Percentiles rank a stretch among this genome's conserved stretches.
phyloP scores from a whole-genome alignment of 2,113 vertebrate genomes.

The Corvus hawaiiensis region DNA sequence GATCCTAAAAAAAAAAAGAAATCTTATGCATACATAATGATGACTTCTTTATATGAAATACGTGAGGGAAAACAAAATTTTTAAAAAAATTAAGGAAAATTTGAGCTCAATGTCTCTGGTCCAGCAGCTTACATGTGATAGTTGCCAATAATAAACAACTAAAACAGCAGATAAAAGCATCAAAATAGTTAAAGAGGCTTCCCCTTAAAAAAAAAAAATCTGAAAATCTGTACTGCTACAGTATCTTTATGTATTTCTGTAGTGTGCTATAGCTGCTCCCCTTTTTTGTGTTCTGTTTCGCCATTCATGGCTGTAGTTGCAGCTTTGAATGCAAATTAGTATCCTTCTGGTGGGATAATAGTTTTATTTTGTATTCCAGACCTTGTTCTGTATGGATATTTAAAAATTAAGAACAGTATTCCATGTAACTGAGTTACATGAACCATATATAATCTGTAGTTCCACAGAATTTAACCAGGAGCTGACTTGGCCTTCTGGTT shows the following conservation, averaged over 20 bases:
- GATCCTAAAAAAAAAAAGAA: not conserved
- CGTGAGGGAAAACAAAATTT: not conserved
- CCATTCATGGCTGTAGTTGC: not conserved
- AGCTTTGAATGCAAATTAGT: not conserved
- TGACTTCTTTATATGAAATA: not conserved
- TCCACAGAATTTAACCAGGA: not conserved
- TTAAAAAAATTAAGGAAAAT: not conserved
- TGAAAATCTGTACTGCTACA: not conserved
- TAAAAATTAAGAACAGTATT: not conserved
- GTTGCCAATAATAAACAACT: not conserved
- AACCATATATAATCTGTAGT: not conserved
- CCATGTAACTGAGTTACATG: not conserved
- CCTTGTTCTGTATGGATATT: not conserved
- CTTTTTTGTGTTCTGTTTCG: not conserved
- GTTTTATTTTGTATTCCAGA: not conserved
- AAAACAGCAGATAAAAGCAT: not conserved
- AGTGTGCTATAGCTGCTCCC: not conserved
- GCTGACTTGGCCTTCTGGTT: not conserved
- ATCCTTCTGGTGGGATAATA: not conserved
- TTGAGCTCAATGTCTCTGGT: accelerated
- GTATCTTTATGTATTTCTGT: not conserved
- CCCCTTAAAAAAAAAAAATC: not conserved
- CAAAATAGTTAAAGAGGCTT: not conserved
- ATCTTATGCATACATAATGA: not conserved
- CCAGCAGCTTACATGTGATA: not conserved